Conservation (phyloP, 1,140 invertebrate genomes). For the Magallana gigas region DNA sequence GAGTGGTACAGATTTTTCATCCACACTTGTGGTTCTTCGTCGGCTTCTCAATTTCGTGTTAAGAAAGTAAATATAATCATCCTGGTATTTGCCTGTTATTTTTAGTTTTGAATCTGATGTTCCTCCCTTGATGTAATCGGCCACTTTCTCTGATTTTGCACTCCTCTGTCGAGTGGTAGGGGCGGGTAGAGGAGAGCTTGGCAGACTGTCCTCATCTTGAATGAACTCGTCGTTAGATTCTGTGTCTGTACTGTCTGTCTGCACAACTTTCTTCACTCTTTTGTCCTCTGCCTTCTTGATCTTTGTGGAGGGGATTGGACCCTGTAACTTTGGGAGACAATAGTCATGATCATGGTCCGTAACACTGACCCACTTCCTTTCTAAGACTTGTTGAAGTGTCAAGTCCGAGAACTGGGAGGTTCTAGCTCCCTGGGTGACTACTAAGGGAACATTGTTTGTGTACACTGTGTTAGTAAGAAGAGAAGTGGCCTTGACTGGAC, state of each 20-base stretch:
- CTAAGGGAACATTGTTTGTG: conserved; percentile 1
- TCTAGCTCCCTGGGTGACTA: conserved; percentile 14
- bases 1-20: conserved; percentile 38
- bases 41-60: conserved; percentile 71
- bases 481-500: conserved; percentile 16
- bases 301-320: neutral
- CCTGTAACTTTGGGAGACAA: conserved; percentile 57
- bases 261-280: conserved; percentile 37
- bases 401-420: conserved; percentile 17
- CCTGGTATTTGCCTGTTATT: conserved; percentile 75
- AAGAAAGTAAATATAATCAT: conserved; percentile 76
- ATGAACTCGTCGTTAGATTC: conserved; percentile 33
- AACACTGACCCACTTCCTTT: conserved; percentile 6
- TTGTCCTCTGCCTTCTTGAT: conserved; percentile 43
- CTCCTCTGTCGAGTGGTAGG: conserved; percentile 14
- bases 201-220: conserved; percentile 26
- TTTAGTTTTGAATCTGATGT: conserved; percentile 72
- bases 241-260: conserved; percentile 33
- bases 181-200: conserved; percentile 35
- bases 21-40: conserved; percentile 62
- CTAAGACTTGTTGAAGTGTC: conserved; percentile 18
- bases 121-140: conserved; percentile 59
- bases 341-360: conserved; percentile 75
- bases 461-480: conserved; percentile 38
- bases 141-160: conserved; percentile 58